Percentiles rank a stretch among this genome's conserved stretches.
These are phyloP conservation scores for Sminthurinus aureus DNA, from an alignment of 2,888 invertebrate species.

Conservation along the genomic window DNA sequence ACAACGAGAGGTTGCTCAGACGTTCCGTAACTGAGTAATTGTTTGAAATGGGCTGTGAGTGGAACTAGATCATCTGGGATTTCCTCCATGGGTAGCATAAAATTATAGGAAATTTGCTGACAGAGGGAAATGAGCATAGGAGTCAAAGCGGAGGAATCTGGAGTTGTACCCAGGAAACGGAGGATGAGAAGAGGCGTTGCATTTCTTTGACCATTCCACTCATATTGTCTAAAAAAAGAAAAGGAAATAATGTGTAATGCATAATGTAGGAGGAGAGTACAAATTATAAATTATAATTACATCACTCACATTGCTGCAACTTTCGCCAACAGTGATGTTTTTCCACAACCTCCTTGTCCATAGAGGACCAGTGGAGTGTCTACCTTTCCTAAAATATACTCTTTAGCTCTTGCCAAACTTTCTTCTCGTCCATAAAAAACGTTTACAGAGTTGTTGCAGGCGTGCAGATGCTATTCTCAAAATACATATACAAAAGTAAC, in stretches of 20 bases:
- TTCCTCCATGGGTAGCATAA: slow-evolving; percentile 87
- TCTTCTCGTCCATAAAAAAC: slow-evolving; percentile 93
- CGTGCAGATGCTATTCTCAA: slow-evolving; percentile 77
- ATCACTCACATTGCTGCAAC: slow-evolving; percentile 76
- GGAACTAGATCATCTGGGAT: slow-evolving; percentile 97
- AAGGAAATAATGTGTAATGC: slow-evolving; percentile 61
- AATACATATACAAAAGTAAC: too few species aligned
- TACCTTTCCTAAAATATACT: slow-evolving; percentile 81
- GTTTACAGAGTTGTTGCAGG: slow-evolving; percentile 91
- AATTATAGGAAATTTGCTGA: slow-evolving; percentile 94
- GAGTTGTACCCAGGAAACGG: slow-evolving; percentile 94
- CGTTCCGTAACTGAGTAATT: slow-evolving; percentile 83
- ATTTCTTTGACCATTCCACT: slow-evolving; percentile 73
- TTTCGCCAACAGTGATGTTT: slow-evolving; percentile 93
- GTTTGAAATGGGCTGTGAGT: slow-evolving; percentile 94
- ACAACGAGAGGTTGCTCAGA: slow-evolving; percentile 85
- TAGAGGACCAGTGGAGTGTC: slow-evolving; percentile 90
- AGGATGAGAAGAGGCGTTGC: slow-evolving; percentile 83
- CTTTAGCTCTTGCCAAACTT: slow-evolving; percentile 78
- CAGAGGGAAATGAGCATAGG: slow-evolving; percentile 95
- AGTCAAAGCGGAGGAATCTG: slow-evolving; percentile 93
- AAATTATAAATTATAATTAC: too few species aligned
- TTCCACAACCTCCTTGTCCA: slow-evolving; percentile 97
- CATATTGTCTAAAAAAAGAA: too few species aligned
- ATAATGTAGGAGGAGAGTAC: too few species aligned